Evolutionary conservation across 2,797 vertebrate genomes (phyloP).

Genomic region (Cirrhinus mrigala): DNA sequence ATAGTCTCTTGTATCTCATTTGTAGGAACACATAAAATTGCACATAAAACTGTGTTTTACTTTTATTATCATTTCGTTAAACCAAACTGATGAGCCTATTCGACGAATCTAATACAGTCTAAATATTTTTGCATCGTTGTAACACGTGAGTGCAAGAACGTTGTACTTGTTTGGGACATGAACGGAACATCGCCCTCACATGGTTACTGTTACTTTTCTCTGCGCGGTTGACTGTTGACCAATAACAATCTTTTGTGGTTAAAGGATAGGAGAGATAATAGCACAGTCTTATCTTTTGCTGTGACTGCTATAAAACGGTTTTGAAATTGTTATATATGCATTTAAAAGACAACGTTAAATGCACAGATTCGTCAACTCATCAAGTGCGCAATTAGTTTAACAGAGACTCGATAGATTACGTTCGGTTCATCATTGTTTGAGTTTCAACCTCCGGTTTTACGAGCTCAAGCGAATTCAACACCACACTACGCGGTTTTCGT

Average conservation of each 20-base stretch:
- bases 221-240: neutral
- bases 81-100: neutral
- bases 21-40: neutral
- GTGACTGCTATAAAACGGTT: neutral
- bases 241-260: constrained; percentile 1
- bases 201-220: neutral
- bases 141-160: neutral
- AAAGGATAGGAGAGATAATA: neutral
- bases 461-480: neutral
- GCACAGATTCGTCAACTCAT: neutral
- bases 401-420: neutral
- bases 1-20: neutral
- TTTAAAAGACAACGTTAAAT: neutral
- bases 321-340: neutral
- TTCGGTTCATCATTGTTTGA: neutral
- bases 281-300: neutral
- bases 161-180: neutral
- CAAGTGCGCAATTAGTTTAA: neutral
- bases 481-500: neutral
- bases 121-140: neutral
- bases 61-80: neutral
- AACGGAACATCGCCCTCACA: neutral
- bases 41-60: neutral
- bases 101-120: neutral
- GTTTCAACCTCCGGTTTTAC: neutral